phyloP scores from a whole-genome alignment of 2,113 vertebrate species.

The Tinamus guttatus region DNA sequence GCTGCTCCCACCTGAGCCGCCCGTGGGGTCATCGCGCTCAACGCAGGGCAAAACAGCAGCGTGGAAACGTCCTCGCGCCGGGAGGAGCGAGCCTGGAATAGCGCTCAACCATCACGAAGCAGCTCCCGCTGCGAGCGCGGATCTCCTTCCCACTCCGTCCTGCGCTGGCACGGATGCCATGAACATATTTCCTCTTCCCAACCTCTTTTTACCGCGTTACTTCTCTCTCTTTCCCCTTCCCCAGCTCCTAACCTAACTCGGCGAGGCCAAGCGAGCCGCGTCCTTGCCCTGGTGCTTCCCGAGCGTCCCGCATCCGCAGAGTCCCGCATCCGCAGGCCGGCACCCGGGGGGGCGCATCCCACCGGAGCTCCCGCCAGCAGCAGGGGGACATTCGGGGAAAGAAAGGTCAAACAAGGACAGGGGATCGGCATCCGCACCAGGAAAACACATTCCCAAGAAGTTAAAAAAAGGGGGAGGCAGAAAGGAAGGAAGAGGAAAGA shows the following conservation, averaged over 20 bases:
- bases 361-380: too few species aligned
- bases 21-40: not conserved
- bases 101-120: not conserved
- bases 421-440: conserved; percentile 25
- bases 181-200: conserved; percentile 1
- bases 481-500: not conserved
- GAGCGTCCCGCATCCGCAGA: too few species aligned
- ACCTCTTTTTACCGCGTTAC: not conserved
- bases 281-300: too few species aligned
- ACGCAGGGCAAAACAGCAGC: not conserved
- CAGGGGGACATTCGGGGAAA: conserved; percentile 14
- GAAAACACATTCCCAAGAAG: conserved; percentile 3
- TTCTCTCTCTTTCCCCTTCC: conserved; percentile 7
- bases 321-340: too few species aligned
- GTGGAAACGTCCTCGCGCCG: not conserved
- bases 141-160: not conserved
- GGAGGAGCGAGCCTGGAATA: not conserved
- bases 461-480: too few species aligned
- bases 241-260: too few species aligned
- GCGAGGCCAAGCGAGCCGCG: too few species aligned
- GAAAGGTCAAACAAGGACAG: conserved; percentile 65
- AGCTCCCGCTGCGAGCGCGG: not conserved
- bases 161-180: not conserved
- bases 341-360: too few species aligned
- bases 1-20: not conserved